Percentiles rank a stretch among this genome's conserved stretches.
Conservation (phyloP, 2,888 invertebrate genomes). For the Cataglyphis rosenhaueri region DNA sequence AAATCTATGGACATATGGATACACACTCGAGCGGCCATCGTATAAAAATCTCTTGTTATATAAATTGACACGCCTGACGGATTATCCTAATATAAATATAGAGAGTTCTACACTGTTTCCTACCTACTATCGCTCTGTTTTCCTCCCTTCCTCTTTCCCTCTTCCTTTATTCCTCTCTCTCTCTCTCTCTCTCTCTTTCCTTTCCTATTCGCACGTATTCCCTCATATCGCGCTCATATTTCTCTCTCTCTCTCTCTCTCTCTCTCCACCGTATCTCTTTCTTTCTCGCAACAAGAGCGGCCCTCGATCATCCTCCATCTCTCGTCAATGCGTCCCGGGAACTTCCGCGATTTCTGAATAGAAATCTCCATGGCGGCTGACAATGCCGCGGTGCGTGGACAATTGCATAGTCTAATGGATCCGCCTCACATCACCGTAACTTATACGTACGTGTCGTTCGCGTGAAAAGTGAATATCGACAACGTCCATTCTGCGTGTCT, state of each 20-base stretch:
- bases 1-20: neutral
- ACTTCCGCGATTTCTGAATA: constrained; percentile 74
- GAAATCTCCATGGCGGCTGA: constrained; percentile 73
- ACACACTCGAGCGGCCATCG: neutral
- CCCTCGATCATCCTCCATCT: constrained; percentile 74
- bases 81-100: constrained; percentile 47
- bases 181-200: constrained; percentile 50
- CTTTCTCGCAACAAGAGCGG: constrained; percentile 73
- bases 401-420: constrained; percentile 76
- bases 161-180: neutral
- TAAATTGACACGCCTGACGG: constrained; percentile 33
- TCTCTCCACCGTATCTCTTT: constrained; percentile 68
- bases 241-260: constrained; percentile 65
- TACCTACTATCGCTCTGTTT: constrained; percentile 20
- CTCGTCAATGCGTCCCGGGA: constrained; percentile 73
- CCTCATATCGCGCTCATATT: constrained; percentile 23
- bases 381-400: constrained; percentile 74
- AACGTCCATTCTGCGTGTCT: constrained; percentile 74
- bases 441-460: constrained; percentile 74
- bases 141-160: neutral
- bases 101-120: constrained; percentile 47
- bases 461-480: constrained; percentile 74
- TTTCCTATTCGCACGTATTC: constrained; percentile 38
- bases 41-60: constrained; percentile 39
- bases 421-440: constrained; percentile 76